phyloP scores from a whole-genome alignment of 2,888 invertebrate species.

The Nematopogon swammerdamellus region DNA sequence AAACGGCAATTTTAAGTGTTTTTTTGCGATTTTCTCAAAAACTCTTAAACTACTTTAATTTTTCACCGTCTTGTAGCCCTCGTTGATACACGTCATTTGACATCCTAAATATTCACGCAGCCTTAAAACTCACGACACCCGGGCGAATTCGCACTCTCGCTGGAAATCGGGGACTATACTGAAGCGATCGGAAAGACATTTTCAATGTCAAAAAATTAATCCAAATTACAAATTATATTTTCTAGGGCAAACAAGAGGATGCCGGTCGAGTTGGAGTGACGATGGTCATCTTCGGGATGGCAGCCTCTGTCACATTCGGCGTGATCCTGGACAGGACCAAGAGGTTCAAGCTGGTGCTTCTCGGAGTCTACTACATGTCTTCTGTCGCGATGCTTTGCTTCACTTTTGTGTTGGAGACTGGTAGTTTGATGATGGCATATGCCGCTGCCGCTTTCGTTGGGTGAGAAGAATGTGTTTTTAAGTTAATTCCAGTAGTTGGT shows the following conservation, averaged over 20 bases:
- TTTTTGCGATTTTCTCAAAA: no score
- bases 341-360: conserved; percentile 59
- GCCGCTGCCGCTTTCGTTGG: conserved; percentile 53
- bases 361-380: conserved; percentile 55
- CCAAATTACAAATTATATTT: conserved; percentile 7
- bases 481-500: no score
- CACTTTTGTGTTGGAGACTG: conserved; percentile 44
- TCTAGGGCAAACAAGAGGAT: conserved; percentile 44
- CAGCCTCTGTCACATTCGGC: conserved; percentile 62
- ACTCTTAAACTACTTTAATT: no score
- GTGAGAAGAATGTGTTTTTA: conserved; percentile 32
- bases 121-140: no score
- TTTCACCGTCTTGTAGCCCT: no score
- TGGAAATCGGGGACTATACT: no score
- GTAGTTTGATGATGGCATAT: conserved; percentile 38
- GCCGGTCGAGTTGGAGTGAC: conserved; percentile 61
- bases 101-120: no score
- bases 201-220: no score
- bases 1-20: no score
- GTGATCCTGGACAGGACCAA: conserved; percentile 62
- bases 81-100: no score
- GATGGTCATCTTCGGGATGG: conserved; percentile 60
- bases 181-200: no score
- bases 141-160: no score
- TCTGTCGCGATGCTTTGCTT: conserved; percentile 59